Evolutionary conservation across 2,113 vertebrate genomes (phyloP).

Genomic region (Oncorhynchus mykiss): DNA sequence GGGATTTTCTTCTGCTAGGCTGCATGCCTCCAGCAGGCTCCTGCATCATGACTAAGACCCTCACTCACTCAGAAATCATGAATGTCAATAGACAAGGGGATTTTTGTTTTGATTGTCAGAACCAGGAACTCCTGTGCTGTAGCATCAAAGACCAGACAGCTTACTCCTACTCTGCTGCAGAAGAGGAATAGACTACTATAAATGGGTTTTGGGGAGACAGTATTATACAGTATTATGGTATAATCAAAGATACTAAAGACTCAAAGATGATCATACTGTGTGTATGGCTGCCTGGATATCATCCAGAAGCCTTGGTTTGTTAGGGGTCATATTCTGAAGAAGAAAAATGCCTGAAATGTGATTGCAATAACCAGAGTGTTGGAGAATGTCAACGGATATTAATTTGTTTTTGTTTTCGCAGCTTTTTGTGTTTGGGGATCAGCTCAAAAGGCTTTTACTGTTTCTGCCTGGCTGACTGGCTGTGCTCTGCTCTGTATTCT

Average conservation of each 20-base stretch:
- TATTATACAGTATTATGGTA: too few relatives aligned
- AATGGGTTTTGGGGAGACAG: too few relatives aligned
- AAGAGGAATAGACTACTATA: constrained; percentile 22
- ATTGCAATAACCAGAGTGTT: constrained; percentile 23
- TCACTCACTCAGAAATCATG: constrained; percentile 30
- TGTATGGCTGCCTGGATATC: constrained; percentile 18
- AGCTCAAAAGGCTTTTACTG: constrained; percentile 40
- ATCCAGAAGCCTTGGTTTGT: constrained; percentile 31
- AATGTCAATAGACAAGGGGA: constrained; percentile 32
- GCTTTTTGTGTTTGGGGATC: constrained; percentile 26
- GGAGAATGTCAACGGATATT: constrained; percentile 22
- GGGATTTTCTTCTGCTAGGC: constrained; percentile 17
- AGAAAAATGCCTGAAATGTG: constrained; percentile 28
- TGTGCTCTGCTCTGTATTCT: constrained; percentile 7
- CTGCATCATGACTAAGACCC: constrained; percentile 32
- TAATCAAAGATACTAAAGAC: constrained; percentile 9
- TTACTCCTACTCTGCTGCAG: background rate
- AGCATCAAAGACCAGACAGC: constrained; percentile 19
- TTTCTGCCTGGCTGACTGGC: constrained; percentile 29
- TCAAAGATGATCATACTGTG: background rate
- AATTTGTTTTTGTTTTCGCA: constrained; percentile 45
- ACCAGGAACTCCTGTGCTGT: constrained; percentile 8
- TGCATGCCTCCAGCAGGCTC: constrained; percentile 23
- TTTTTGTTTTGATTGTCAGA: constrained; percentile 10
- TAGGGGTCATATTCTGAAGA: background rate